Evolutionary conservation across 2,888 invertebrate genomes (phyloP).

Genomic region (Lottia scabra): DNA sequence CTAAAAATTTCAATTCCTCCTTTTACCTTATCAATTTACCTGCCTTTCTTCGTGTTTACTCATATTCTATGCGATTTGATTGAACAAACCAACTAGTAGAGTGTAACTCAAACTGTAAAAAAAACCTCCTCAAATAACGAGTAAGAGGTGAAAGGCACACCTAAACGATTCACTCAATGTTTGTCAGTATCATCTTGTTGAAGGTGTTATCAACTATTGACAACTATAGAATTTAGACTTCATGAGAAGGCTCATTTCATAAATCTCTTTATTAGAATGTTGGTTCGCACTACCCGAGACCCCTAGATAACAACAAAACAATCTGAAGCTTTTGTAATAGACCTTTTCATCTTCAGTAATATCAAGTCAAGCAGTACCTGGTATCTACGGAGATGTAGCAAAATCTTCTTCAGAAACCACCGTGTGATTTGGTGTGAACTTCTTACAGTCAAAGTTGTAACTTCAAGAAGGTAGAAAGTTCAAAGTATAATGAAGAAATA

Average conservation of each 20-base stretch:
- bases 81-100: constrained; percentile 3
- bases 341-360: not conserved
- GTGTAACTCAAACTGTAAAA: constrained; percentile 5
- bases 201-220: not conserved
- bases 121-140: not conserved
- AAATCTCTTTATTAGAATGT: not conserved
- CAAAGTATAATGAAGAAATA: constrained; percentile 1
- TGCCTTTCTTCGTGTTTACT: not conserved
- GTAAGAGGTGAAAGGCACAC: constrained; percentile 1
- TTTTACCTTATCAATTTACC: not conserved
- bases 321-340: not conserved
- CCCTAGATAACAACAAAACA: not conserved
- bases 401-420: not conserved
- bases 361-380: not conserved
- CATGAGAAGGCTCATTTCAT: not conserved
- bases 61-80: not conserved
- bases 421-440: not conserved
- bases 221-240: not conserved
- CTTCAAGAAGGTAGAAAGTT: not conserved
- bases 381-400: not conserved
- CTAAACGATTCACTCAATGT: not conserved
- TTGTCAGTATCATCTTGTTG: constrained; percentile 3
- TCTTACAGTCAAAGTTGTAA: not conserved
- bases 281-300: not conserved
- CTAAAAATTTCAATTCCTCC: not conserved